Percentiles rank a stretch among this genome's conserved stretches.
Conservation (phyloP, 2,113 vertebrate species). For the Pavo muticus region DNA sequence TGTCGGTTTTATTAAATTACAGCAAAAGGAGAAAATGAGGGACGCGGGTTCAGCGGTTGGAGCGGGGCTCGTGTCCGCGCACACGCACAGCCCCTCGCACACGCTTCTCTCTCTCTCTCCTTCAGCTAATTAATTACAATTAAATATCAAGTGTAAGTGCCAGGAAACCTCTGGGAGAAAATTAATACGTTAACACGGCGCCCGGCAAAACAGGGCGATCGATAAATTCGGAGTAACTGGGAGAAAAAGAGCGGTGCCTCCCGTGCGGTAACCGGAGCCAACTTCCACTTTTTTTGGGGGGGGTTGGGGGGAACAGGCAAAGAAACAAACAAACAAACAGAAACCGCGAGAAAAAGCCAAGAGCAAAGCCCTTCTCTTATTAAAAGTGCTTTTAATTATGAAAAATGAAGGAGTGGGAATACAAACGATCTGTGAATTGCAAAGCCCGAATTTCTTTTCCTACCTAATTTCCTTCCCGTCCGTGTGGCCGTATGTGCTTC, state of each 20-base stretch:
- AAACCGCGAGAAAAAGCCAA: background rate
- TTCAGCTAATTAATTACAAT: conserved; percentile 53
- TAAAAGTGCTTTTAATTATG: background rate
- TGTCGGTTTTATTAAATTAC: conserved; percentile 59
- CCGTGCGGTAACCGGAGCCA: background rate
- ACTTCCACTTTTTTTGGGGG: background rate
- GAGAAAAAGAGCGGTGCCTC: background rate
- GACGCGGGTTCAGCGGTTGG: background rate
- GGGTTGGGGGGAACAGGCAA: background rate
- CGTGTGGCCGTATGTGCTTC: background rate
- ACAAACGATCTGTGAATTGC: background rate
- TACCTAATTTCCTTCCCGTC: background rate
- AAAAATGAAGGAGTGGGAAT: background rate
- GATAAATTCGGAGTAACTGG: background rate
- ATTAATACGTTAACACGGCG: conserved; percentile 1
- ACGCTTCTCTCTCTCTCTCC: background rate
- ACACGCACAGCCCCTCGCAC: background rate
- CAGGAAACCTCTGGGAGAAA: conserved; percentile 14
- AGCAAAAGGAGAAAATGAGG: conserved; percentile 45
- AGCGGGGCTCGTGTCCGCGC: background rate
- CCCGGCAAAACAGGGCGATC: conserved; percentile 18
- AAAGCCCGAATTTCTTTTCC: background rate
- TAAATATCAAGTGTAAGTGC: conserved; percentile 34
- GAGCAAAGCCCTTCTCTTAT: background rate
- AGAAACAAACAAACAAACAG: background rate